Evolutionary conservation across 2,113 vertebrate genomes (phyloP).

Genomic region (Mesoclemmys tuberculata): DNA sequence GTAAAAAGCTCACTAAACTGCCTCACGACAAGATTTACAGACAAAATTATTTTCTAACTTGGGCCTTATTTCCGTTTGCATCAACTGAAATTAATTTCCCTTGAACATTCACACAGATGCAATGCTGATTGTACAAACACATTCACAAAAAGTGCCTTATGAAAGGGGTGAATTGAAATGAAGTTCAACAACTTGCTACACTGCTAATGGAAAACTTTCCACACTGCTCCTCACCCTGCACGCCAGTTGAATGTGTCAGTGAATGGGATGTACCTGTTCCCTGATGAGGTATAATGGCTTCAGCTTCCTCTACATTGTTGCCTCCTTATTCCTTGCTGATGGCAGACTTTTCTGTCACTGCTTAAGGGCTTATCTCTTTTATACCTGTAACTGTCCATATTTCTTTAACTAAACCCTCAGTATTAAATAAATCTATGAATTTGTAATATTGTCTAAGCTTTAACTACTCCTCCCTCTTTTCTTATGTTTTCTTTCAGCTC

Average conservation of each 20-base stretch:
- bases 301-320: too few relatives aligned
- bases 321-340: not conserved
- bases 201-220: too few relatives aligned
- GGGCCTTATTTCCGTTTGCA: not conserved
- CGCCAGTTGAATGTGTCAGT: too few relatives aligned
- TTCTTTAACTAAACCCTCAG: not conserved
- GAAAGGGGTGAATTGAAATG: not conserved
- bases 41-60: not conserved
- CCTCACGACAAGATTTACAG: not conserved
- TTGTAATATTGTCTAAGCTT: not conserved
- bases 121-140: too few relatives aligned
- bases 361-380: not conserved
- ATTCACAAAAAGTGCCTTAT: too few relatives aligned
- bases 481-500: not conserved
- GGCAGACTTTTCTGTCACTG: not conserved
- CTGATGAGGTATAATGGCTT: too few relatives aligned
- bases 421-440: not conserved
- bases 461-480: not conserved
- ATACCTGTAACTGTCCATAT: not conserved
- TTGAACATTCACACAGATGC: too few relatives aligned
- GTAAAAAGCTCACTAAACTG: not conserved
- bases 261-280: too few relatives aligned
- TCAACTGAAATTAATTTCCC: not conserved
- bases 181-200: not conserved
- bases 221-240: too few relatives aligned